phyloP scores from a whole-genome alignment of 2,888 invertebrate genomes.

The Rhamnusium bicolor region DNA sequence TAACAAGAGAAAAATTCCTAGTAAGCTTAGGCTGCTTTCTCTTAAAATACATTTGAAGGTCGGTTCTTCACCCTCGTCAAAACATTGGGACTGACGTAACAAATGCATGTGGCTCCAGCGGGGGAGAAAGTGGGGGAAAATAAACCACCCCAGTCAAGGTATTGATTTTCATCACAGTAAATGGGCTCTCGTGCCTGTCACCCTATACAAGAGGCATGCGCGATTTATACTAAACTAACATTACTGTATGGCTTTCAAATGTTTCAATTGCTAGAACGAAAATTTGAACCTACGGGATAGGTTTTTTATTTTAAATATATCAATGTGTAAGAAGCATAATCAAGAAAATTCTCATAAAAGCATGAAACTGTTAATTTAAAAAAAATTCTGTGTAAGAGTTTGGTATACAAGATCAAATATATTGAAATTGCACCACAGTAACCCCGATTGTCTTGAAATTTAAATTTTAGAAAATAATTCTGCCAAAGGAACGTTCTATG shows the following conservation, averaged over 20 bases:
- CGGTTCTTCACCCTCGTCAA: conserved; percentile 38
- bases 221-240: not conserved
- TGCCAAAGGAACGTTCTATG: too few relatives aligned
- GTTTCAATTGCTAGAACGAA: not conserved
- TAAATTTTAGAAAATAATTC: too few relatives aligned
- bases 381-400: too few relatives aligned
- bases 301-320: not conserved
- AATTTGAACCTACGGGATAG: not conserved
- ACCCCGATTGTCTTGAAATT: too few relatives aligned
- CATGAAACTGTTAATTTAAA: too few relatives aligned
- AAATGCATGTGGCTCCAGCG: conserved; percentile 28
- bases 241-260: not conserved
- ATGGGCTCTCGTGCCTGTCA: conserved; percentile 35
- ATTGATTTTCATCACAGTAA: conserved; percentile 42
- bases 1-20: not conserved
- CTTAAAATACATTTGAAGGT: conserved; percentile 13
- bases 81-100: conserved; percentile 33
- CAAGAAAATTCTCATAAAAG: too few relatives aligned
- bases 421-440: too few relatives aligned
- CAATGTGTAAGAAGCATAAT: too few relatives aligned
- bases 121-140: conserved; percentile 25
- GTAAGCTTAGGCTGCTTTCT: not conserved
- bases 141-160: conserved; percentile 35
- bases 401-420: too few relatives aligned
- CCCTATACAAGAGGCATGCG: conserved; percentile 20